Evolutionary conservation across 2,888 invertebrate species (phyloP).

Genomic region (Ptychoptera albimana): DNA sequence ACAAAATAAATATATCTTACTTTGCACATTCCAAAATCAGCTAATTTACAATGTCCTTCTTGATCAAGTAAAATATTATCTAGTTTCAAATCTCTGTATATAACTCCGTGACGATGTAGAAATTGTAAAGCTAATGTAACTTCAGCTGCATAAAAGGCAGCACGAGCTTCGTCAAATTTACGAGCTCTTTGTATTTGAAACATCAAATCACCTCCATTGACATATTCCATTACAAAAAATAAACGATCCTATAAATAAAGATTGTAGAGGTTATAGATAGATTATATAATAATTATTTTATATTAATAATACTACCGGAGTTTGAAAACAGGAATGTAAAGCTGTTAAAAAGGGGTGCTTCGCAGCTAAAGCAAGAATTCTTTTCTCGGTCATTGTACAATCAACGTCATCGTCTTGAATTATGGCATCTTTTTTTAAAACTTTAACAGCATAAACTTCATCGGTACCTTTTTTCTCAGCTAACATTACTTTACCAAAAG

Average conservation of each 20-base stretch:
- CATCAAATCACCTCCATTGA: slow-evolving; percentile 97
- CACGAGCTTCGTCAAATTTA: slow-evolving; percentile 92
- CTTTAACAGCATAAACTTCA: slow-evolving; percentile 75
- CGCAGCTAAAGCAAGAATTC: slow-evolving; percentile 92
- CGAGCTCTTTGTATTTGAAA: slow-evolving; percentile 97
- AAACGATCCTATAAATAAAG: slow-evolving; percentile 51
- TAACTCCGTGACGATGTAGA: slow-evolving; percentile 90
- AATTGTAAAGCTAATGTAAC: slow-evolving; percentile 96
- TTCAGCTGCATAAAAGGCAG: slow-evolving; percentile 92
- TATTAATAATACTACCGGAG: slow-evolving; percentile 37
- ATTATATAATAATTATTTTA: background rate
- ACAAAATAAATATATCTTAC: slow-evolving; percentile 59
- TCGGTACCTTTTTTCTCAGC: slow-evolving; percentile 88
- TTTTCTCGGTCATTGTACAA: slow-evolving; percentile 96
- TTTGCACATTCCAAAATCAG: slow-evolving; percentile 98
- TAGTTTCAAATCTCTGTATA: slow-evolving; percentile 95
- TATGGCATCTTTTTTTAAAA: slow-evolving; percentile 94
- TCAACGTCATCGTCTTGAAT: slow-evolving; percentile 99
- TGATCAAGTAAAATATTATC: slow-evolving; percentile 95
- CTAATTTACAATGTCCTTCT: slow-evolving; percentile 88
- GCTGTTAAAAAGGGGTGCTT: slow-evolving; percentile 96
- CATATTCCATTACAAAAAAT: slow-evolving; percentile 99
- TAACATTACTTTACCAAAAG: slow-evolving; percentile 98
- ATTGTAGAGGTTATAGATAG: slow-evolving; percentile 1
- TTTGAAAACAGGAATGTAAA: slow-evolving; percentile 94